A percentile compares a stretch with the other conserved stretches of the same genome.
Conservation (phyloP, 2,888 invertebrate species). For the Sialis lutaria region DNA sequence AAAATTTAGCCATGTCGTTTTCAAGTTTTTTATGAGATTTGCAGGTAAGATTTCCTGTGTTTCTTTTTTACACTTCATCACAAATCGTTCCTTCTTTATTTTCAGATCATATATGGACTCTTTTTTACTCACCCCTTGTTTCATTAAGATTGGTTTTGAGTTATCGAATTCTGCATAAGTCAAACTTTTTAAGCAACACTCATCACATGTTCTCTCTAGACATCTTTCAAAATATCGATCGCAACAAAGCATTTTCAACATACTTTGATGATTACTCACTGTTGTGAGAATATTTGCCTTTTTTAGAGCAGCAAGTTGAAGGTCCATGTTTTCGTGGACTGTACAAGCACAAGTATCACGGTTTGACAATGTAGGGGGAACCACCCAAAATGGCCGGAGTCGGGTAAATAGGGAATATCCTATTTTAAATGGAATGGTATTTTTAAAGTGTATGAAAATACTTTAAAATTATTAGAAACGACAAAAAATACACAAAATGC, state of each 20-base stretch:
- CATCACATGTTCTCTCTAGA: slow-evolving; percentile 2
- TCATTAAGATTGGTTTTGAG: background rate
- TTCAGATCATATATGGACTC: slow-evolving; percentile 10
- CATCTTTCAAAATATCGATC: slow-evolving; percentile 3
- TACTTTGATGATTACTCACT: background rate
- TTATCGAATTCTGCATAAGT: slow-evolving; percentile 1
- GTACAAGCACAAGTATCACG: no score
- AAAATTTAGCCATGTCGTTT: slow-evolving; percentile 5
- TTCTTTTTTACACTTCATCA: no score
- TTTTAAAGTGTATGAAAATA: no score
- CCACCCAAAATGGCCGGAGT: no score
- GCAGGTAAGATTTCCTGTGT: background rate
- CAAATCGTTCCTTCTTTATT: slow-evolving; percentile 12
- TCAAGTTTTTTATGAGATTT: background rate
- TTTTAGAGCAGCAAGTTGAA: no score
- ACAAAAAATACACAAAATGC: no score
- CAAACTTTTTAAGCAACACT: background rate
- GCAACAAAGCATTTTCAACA: slow-evolving; percentile 1
- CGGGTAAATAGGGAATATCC: no score
- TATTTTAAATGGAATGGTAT: no score
- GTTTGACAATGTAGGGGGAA: no score
- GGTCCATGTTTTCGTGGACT: no score
- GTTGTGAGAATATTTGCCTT: no score
- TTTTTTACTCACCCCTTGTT: background rate
- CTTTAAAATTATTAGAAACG: no score